phyloP scores from a whole-genome alignment of 1,140 invertebrate species.

The Aleiodes sp. region DNA sequence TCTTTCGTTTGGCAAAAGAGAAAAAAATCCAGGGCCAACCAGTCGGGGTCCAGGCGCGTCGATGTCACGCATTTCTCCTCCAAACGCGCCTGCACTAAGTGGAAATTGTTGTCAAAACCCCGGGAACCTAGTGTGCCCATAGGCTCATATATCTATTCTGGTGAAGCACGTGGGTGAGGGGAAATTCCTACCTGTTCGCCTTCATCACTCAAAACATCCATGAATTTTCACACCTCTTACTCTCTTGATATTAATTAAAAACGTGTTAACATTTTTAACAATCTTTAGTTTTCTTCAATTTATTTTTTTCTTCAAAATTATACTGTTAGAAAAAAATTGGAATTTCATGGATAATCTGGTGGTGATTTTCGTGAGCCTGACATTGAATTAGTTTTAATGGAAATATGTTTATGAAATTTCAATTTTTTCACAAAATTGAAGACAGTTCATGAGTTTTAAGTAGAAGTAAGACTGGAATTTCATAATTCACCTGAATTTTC shows the following conservation, averaged over 20 bases:
- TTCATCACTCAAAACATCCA: conserved; percentile 17
- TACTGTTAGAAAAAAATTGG: no score
- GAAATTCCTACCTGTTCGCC: conserved; percentile 2
- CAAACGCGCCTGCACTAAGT: conserved; percentile 60
- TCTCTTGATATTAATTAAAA: conserved; percentile 9
- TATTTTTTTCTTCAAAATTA: background rate
- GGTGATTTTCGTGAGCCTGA: no score
- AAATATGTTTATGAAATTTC: no score
- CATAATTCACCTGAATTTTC: no score
- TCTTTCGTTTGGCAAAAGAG: conserved; percentile 8
- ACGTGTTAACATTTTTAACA: background rate
- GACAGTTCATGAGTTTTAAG: no score
- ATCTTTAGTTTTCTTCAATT: background rate
- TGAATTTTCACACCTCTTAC: conserved; percentile 20
- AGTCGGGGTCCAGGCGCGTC: conserved; percentile 39
- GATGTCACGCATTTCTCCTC: background rate
- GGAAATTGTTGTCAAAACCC: conserved; percentile 66
- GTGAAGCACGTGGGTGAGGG: conserved; percentile 40
- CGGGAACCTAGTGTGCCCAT: conserved; percentile 33
- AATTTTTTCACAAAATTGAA: no score
- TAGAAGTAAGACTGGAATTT: no score
- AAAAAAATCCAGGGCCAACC: conserved; percentile 24
- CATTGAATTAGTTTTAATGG: no score
- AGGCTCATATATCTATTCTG: conserved; percentile 47
- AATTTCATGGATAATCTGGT: background rate